Conservation (phyloP, 2,888 invertebrate genomes). For the Troides aeacus region DNA sequence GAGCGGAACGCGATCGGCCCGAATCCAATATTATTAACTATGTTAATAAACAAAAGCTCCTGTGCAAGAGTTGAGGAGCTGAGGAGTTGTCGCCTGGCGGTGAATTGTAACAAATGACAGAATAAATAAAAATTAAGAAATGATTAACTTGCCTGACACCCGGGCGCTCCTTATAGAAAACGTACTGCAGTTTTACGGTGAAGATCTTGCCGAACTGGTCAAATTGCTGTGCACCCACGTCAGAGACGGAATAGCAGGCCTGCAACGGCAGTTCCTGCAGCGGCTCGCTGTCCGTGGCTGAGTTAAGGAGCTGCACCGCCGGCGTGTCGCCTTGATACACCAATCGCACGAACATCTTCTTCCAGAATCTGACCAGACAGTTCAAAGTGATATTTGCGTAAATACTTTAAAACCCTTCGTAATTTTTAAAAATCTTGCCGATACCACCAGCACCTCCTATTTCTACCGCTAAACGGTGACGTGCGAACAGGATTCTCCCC, state of each 20-base stretch:
- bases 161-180: slow-evolving; percentile 98
- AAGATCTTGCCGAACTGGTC: slow-evolving; percentile 99
- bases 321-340: slow-evolving; percentile 89
- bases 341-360: slow-evolving; percentile 94
- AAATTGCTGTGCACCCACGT: slow-evolving; percentile 97
- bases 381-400: neutral
- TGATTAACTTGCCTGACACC: slow-evolving; percentile 82
- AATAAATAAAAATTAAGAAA: too few relatives aligned
- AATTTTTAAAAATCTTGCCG: too few relatives aligned
- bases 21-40: too few relatives aligned
- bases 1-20: too few relatives aligned
- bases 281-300: slow-evolving; percentile 91
- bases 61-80: too few relatives aligned
- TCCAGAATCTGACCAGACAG: slow-evolving; percentile 89
- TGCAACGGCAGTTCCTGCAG: slow-evolving; percentile 97
- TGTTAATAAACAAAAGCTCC: too few relatives aligned
- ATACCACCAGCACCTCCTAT: too few relatives aligned
- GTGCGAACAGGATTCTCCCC: too few relatives aligned
- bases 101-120: too few relatives aligned
- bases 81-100: too few relatives aligned
- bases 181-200: slow-evolving; percentile 97
- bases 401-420: too few relatives aligned
- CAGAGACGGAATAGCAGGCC: slow-evolving; percentile 97
- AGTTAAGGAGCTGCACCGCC: slow-evolving; percentile 91
- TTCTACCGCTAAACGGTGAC: too few relatives aligned